Percentiles rank a stretch among this genome's conserved stretches.
These are phyloP conservation scores for Cervus canadensis DNA, from an alignment of 2,113 vertebrate species.

Conservation along the genomic window DNA sequence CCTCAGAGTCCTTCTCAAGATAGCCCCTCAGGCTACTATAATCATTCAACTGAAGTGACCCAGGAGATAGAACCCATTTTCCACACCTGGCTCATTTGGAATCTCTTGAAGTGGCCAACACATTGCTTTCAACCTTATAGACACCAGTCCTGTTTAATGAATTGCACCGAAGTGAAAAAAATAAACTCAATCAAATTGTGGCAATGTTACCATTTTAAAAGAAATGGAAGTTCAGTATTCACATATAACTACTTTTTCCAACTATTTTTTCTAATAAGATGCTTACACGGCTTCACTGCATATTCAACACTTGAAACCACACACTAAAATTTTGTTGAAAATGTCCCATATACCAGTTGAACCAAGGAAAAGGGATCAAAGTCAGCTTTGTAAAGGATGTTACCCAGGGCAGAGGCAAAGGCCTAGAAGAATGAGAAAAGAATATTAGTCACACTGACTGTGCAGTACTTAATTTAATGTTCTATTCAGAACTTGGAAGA, in stretches of 20 bases:
- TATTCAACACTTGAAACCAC: background rate
- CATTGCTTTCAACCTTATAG: background rate
- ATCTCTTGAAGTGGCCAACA: background rate
- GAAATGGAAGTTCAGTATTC: background rate
- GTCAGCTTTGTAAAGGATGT: background rate
- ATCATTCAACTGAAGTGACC: background rate
- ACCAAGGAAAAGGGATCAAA: conserved; percentile 15
- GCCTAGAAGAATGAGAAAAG: background rate
- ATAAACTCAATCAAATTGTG: background rate
- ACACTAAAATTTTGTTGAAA: background rate
- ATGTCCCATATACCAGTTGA: background rate
- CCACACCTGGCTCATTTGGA: background rate
- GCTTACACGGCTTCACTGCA: background rate
- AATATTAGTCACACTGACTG: conserved; percentile 1
- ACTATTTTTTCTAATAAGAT: background rate
- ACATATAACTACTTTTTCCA: background rate
- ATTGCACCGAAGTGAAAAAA: background rate
- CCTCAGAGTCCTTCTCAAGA: background rate
- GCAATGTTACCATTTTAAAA: background rate
- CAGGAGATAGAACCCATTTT: background rate
- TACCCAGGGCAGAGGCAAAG: background rate
- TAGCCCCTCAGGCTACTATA: background rate
- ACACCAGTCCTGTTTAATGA: background rate
- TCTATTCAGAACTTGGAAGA: conserved; percentile 19
- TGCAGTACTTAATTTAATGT: conserved; percentile 24